Conservation (phyloP, 2,888 invertebrate genomes). For the Thumatha senex region DNA sequence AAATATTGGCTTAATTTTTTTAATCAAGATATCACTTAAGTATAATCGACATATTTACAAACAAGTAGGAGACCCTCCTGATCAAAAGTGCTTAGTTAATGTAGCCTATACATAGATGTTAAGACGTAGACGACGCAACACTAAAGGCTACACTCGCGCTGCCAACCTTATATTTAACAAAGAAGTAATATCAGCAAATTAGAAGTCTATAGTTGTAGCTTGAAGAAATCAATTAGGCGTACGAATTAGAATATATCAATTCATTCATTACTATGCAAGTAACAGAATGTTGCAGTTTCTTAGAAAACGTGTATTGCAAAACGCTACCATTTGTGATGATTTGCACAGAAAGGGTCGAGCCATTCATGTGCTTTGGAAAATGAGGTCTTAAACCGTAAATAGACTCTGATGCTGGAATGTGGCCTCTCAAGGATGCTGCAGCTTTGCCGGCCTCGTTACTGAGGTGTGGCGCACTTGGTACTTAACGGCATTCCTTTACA, state of each 20-base stretch:
- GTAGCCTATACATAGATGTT: too few relatives aligned
- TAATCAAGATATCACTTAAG: too few relatives aligned
- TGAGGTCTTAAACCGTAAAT: constrained; percentile 72
- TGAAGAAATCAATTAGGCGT: too few relatives aligned
- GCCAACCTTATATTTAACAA: too few relatives aligned
- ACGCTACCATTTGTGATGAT: constrained; percentile 33
- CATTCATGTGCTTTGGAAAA: constrained; percentile 56
- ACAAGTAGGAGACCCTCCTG: too few relatives aligned
- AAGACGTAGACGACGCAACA: too few relatives aligned
- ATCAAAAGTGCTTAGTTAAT: too few relatives aligned
- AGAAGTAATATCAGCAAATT: too few relatives aligned
- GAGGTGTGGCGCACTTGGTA: constrained; percentile 66
- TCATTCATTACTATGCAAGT: constrained; percentile 40
- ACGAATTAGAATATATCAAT: constrained; percentile 38
- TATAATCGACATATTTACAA: too few relatives aligned
- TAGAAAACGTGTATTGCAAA: constrained; percentile 29
- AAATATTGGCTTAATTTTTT: too few relatives aligned
- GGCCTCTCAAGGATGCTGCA: constrained; percentile 81
- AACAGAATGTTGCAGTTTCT: constrained; percentile 30
- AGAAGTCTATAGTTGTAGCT: too few relatives aligned
- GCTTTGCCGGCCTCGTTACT: constrained; percentile 55
- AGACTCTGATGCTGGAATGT: constrained; percentile 71
- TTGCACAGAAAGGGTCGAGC: constrained; percentile 24
- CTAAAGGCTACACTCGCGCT: too few relatives aligned
- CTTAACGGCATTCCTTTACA: constrained; percentile 67